Percentiles rank a stretch among this genome's conserved stretches.
phyloP scores from a whole-genome alignment of 2,797 vertebrate species.

The Oreortyx pictus region DNA sequence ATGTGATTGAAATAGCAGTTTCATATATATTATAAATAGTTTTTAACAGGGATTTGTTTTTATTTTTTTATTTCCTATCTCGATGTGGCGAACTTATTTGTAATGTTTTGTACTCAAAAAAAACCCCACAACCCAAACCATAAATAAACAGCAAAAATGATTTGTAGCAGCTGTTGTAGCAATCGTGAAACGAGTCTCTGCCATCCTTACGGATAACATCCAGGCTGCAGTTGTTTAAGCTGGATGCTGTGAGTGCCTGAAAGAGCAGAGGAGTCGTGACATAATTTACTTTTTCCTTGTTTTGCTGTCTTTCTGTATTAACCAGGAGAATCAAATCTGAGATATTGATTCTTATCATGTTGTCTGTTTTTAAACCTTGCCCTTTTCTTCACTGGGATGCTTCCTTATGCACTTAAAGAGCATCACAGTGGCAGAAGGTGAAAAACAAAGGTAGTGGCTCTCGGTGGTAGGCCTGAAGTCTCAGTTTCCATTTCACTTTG shows the following conservation, averaged over 20 bases:
- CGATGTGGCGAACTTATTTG: background rate
- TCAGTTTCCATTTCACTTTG: background rate
- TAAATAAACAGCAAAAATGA: constrained; percentile 15
- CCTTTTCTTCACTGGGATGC: no score
- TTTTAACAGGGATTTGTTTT: background rate
- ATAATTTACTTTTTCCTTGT: background rate
- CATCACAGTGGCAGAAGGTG: background rate
- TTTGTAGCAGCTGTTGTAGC: background rate
- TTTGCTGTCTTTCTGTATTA: background rate
- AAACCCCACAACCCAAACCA: background rate
- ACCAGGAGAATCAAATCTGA: background rate
- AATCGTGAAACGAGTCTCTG: fast-evolving
- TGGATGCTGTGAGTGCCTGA: background rate
- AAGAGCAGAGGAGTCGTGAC: background rate
- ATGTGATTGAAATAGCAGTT: background rate
- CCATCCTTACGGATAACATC: fast-evolving
- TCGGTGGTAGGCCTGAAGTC: background rate
- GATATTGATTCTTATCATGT: fast-evolving
- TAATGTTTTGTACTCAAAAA: background rate
- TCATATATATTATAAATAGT: constrained; percentile 15
- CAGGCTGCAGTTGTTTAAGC: fast-evolving
- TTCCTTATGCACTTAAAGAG: no score
- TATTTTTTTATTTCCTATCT: background rate
- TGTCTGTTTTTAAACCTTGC: background rate
- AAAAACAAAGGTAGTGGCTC: fast-evolving